These are phyloP conservation scores for Halichondria panicea DNA, from an alignment of 37 sponge, comb jelly and placozoan species.

Conservation along the genomic window DNA sequence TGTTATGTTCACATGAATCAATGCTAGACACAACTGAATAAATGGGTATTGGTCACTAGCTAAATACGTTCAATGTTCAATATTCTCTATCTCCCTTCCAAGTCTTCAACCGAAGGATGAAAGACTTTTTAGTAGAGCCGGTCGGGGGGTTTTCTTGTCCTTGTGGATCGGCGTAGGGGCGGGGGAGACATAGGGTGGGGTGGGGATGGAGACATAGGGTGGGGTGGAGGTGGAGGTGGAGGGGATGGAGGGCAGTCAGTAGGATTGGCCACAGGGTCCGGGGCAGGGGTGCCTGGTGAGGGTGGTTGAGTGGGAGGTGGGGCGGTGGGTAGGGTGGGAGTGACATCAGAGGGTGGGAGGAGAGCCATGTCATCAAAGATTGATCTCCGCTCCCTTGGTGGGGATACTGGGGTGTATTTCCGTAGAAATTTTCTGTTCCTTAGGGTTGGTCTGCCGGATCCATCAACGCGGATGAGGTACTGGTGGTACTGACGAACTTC, in stretches of 20 bases:
- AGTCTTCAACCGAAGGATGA: conserved; percentile 4
- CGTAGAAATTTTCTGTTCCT: conserved; percentile 2
- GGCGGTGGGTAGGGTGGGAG: background rate
- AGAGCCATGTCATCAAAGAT: conserved; percentile 5
- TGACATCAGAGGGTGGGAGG: background rate
- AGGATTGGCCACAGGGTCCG: background rate
- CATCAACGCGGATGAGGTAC: conserved; percentile 10
- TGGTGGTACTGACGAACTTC: conserved; percentile 16
- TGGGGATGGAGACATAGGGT: background rate
- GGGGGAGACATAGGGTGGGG: background rate
- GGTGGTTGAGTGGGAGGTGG: background rate
- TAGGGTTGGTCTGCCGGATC: conserved; percentile 7
- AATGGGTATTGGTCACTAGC: background rate
- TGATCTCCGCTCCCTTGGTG: background rate
- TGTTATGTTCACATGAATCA: conserved; percentile 21
- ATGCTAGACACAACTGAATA: conserved; percentile 10
- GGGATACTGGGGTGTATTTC: conserved; percentile 6
- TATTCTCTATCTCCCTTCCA: conserved; percentile 38
- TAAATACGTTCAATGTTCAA: background rate
- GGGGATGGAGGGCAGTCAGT: background rate
- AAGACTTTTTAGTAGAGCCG: background rate
- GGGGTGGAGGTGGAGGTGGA: background rate
- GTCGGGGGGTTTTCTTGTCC: conserved; percentile 1
- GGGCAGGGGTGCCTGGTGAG: too few relatives aligned
- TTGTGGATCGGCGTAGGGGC: background rate